phyloP scores from a whole-genome alignment of 2,797 vertebrate species.

The Myotis daubentonii region DNA sequence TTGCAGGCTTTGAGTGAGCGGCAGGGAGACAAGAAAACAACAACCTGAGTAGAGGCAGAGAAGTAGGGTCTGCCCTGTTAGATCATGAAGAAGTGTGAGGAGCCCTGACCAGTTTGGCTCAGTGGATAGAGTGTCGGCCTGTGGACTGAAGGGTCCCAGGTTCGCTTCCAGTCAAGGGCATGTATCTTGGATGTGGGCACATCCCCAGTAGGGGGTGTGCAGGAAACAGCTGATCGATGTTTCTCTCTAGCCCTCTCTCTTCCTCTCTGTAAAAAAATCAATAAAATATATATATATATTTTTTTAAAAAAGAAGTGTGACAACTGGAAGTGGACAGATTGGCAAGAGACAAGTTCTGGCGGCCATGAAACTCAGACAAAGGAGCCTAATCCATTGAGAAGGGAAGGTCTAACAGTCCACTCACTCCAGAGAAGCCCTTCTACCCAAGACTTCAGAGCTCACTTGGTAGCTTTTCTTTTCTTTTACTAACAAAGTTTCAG shows the following conservation, averaged over 20 bases:
- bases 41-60: background rate
- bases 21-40: background rate
- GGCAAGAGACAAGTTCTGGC: background rate
- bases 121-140: too few species aligned
- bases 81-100: background rate
- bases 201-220: too few species aligned
- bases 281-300: too few species aligned
- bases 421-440: background rate
- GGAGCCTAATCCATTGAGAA: background rate
- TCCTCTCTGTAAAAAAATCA: too few species aligned
- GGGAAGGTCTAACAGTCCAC: background rate
- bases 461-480: background rate
- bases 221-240: too few species aligned
- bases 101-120: too few species aligned
- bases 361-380: background rate
- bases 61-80: background rate
- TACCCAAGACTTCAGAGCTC: background rate
- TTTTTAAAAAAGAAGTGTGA: background rate
- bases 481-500: background rate
- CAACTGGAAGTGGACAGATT: background rate
- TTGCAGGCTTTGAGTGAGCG: background rate
- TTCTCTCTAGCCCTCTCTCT: too few species aligned
- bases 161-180: too few species aligned
- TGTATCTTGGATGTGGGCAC: too few species aligned
- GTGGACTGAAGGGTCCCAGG: too few species aligned